These are phyloP conservation scores for Aspidiotus destructor DNA, from an alignment of 2,888 invertebrate species.

Conservation along the genomic window DNA sequence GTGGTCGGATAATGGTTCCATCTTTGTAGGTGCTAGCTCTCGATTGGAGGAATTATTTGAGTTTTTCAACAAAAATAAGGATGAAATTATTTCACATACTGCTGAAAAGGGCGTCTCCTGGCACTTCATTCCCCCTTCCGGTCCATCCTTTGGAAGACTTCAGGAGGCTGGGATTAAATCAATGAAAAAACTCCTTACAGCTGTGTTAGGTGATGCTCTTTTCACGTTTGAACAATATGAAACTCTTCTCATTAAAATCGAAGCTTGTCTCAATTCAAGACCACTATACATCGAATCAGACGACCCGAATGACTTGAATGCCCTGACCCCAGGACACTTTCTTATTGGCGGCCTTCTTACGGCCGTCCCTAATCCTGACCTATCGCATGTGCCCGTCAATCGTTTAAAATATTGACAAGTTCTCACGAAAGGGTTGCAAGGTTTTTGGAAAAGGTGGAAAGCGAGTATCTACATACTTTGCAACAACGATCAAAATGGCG, in stretches of 20 bases:
- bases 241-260: conserved; percentile 39
- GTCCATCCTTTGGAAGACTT: conserved; percentile 40
- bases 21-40: conserved; percentile 37
- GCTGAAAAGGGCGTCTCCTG: conserved; percentile 36
- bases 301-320: conserved; percentile 38
- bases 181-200: conserved; percentile 39
- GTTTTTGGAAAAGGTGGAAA: conserved; percentile 37
- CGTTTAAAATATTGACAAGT: conserved; percentile 6
- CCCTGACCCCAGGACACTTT: conserved; percentile 39
- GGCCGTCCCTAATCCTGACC: conserved; percentile 33
- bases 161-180: conserved; percentile 40
- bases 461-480: conserved; percentile 33
- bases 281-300: conserved; percentile 38
- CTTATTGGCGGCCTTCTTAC: conserved; percentile 37
- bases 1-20: conserved; percentile 37
- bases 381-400: neutral
- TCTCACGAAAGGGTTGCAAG: conserved; percentile 27
- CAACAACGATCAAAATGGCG: conserved; percentile 35
- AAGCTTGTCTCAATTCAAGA: conserved; percentile 40
- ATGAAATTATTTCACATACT: neutral
- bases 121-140: conserved; percentile 39
- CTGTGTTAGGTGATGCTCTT: conserved; percentile 37
- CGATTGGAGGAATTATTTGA: conserved; percentile 31
- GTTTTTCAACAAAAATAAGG: neutral
- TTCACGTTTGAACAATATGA: conserved; percentile 39